These are phyloP conservation scores for Sus cebifrons DNA, from an alignment of 2,797 vertebrate species.

Conservation along the genomic window DNA sequence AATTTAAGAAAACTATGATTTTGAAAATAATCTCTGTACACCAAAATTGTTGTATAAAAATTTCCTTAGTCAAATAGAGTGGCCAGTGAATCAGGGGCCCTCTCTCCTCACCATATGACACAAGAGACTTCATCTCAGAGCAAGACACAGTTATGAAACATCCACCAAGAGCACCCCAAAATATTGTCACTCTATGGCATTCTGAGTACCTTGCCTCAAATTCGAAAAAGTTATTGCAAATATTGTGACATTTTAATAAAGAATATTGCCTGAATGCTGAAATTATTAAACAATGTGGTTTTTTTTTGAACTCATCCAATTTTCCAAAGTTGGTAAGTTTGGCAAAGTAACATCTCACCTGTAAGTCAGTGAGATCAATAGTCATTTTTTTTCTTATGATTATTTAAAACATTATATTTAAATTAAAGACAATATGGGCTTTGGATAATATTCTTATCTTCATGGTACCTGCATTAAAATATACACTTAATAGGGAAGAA, in stretches of 20 bases:
- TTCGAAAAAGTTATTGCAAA: not conserved
- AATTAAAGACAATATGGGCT: not conserved
- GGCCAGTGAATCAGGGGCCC: not conserved
- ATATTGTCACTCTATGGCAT: not conserved
- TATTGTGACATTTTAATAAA: not conserved
- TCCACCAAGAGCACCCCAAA: not conserved
- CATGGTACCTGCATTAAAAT: not conserved
- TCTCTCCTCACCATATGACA: not conserved
- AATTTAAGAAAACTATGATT: not conserved
- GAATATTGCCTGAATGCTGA: not conserved
- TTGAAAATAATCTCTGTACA: not conserved
- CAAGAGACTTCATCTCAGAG: not conserved
- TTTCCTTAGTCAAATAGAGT: not conserved
- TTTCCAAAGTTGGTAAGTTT: slow-evolving; percentile 33
- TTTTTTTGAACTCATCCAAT: not conserved
- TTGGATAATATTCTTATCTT: not conserved
- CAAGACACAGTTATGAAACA: not conserved
- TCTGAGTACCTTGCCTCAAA: not conserved
- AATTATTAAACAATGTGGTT: not conserved
- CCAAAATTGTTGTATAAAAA: slow-evolving; percentile 24
- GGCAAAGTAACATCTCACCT: slow-evolving; percentile 7
- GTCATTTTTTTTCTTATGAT: not conserved
- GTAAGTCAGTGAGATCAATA: not conserved
- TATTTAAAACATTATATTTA: not conserved
- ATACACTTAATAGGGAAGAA: not conserved